Evolutionary conservation across 2,797 vertebrate species (phyloP).

Genomic region (Hozukius guyotensis): DNA sequence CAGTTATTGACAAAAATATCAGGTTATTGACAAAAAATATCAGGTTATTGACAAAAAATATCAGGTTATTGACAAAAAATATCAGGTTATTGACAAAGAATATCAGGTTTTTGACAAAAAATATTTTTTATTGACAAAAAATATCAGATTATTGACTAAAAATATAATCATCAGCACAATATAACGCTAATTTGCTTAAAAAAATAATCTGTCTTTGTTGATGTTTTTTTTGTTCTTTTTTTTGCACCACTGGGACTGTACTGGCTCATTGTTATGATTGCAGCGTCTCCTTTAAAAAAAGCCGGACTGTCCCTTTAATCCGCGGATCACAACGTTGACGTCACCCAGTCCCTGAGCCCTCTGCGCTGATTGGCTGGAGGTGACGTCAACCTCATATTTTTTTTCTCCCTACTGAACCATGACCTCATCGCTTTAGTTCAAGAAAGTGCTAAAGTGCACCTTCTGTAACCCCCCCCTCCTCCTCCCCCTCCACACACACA

Average conservation of each 20-base stretch:
- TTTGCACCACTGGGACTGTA: not conserved
- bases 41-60: no score
- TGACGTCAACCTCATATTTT: slow-evolving; percentile 89
- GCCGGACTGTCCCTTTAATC: slow-evolving; percentile 82
- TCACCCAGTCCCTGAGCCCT: slow-evolving; percentile 83
- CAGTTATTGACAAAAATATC: slow-evolving; percentile 15
- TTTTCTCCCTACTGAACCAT: slow-evolving; percentile 79
- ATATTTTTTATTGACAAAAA: no score
- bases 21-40: no score
- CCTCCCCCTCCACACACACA: slow-evolving; percentile 2
- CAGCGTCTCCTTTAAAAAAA: slow-evolving; percentile 69
- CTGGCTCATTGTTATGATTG: not conserved
- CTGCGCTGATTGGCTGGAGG: slow-evolving; percentile 89
- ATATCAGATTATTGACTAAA: no score
- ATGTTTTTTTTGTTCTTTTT: not conserved
- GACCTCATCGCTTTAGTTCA: slow-evolving; percentile 91
- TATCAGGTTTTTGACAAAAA: no score
- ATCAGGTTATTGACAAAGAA: no score
- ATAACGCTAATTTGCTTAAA: not conserved
- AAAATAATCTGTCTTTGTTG: not conserved
- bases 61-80: no score
- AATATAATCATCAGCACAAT: not conserved
- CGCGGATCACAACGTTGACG: slow-evolving; percentile 84
- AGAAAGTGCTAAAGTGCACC: slow-evolving; percentile 87
- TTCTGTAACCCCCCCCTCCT: slow-evolving; percentile 65